Base-by-base conservation (phyloP, 2,113 vertebrate species). In the Austrofundulus limnaeus region DNA sequence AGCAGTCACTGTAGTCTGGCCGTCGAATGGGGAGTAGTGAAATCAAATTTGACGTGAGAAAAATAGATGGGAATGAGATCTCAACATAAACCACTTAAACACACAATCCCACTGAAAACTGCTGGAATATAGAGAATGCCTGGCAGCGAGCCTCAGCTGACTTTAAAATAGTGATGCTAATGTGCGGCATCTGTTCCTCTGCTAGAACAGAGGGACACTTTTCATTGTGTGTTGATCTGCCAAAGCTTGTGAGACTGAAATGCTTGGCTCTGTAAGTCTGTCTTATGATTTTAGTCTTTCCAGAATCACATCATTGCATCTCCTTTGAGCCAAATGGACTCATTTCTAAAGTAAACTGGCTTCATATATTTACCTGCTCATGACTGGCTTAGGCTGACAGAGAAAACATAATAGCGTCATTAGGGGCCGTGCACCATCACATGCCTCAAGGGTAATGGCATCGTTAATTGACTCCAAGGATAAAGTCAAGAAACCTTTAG, bases 351-450 rank as follows among this genome's bases (percentile, higher is more conserved):
- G 72, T 48, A 78, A 80, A 82, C 70, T n/a, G 65, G 54, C 72
- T 76, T 72, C 70, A 70, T 82, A 82, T 83, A 84, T 86, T 85
- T 76, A 83, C 72, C 78, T 76, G 62, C 75, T 88, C 84, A 90
- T 75, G 87, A 78, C 62, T 73, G 75, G 64, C 74, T 81, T 79
- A 69, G 70, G 78, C 75, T 84, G 87, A 83, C 60, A 53, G 72
- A 78, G 81, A 55, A 78, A 73, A 68, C 79, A 77, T 80, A 83
- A 87, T 85, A 39, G 80, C 66, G 2, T 87, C 71, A 80, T 90
- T 87, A 88, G 61, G 61, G 59, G n/a, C 55, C 53, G 19, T 51
- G 47, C 61, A n/a, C 42, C 76, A 70, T 84, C 68, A 65, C 70
- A 64, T 79, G 79, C 81, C 75, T 82, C 57, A 81, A 79, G 85